A percentile compares a stretch with the other conserved stretches of the same genome.
Conservation (phyloP, 2,113 vertebrate genomes). For the Octodon degus region DNA sequence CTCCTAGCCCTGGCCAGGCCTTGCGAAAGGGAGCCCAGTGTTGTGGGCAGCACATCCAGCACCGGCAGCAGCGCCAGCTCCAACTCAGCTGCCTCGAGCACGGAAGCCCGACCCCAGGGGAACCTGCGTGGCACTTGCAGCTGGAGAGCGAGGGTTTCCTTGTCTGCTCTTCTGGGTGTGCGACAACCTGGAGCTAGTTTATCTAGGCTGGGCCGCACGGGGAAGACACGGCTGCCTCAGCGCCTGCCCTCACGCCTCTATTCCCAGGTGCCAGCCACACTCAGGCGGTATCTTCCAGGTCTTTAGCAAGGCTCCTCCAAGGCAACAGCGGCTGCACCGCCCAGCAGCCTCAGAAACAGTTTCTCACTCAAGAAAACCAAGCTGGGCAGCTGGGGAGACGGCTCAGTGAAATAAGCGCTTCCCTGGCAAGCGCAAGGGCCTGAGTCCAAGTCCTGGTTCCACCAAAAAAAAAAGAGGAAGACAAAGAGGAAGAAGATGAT, state of each 20-base stretch:
- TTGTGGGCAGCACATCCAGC: accelerated
- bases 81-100: neutral
- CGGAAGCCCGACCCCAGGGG: neutral
- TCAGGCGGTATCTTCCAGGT: neutral
- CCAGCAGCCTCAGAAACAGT: neutral
- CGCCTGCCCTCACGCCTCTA: accelerated
- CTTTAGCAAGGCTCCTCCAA: accelerated
- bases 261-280: neutral
- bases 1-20: neutral
- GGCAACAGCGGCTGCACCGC: neutral
- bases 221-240: accelerated
- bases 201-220: accelerated
- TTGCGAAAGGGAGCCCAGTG: neutral
- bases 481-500: too few species aligned
- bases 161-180: accelerated
- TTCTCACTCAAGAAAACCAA: accelerated
- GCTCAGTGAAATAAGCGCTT: neutral
- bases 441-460: neutral
- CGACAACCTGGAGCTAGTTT: neutral
- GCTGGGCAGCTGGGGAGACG: neutral
- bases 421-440: too few species aligned
- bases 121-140: neutral
- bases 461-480: too few species aligned
- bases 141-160: neutral
- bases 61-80: neutral